These are phyloP conservation scores for Muntiacus reevesi DNA, from an alignment of 2,113 vertebrate genomes.

Conservation along the genomic window DNA sequence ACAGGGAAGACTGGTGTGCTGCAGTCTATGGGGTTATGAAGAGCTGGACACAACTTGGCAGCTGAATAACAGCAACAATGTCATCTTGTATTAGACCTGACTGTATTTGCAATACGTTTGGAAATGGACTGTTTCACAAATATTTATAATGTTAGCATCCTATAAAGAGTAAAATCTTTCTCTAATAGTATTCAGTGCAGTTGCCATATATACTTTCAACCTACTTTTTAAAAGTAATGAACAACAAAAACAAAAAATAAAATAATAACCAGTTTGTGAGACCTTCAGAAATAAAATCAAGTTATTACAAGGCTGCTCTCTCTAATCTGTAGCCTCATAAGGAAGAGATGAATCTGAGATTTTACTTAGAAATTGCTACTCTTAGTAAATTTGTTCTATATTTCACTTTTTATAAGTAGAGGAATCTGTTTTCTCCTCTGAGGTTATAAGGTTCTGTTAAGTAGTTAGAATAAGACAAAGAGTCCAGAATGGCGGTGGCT, in stretches of 20 bases:
- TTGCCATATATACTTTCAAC: not conserved
- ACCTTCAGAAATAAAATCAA: not conserved
- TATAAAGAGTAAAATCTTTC: not conserved
- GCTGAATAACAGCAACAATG: not conserved
- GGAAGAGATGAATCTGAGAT: not conserved
- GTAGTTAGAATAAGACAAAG: not conserved
- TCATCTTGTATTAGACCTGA: not conserved
- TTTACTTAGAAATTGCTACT: not conserved
- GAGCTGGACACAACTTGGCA: no score
- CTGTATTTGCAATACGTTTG: not conserved
- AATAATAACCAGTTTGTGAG: not conserved
- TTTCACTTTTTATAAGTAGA: not conserved
- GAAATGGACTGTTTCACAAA: not conserved
- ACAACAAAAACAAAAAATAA: not conserved
- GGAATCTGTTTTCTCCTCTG: not conserved
- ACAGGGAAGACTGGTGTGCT: not conserved
- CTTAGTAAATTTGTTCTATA: not conserved
- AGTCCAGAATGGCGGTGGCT: not conserved
- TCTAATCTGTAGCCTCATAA: not conserved
- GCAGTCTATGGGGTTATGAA: fast-evolving
- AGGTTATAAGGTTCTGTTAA: not conserved
- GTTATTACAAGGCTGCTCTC: not conserved
- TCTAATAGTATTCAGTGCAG: not conserved
- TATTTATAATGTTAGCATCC: not conserved
- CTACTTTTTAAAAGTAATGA: not conserved